Base-by-base conservation (phyloP, 92 coral and sea anemone species). In the Montipora capitata region DNA sequence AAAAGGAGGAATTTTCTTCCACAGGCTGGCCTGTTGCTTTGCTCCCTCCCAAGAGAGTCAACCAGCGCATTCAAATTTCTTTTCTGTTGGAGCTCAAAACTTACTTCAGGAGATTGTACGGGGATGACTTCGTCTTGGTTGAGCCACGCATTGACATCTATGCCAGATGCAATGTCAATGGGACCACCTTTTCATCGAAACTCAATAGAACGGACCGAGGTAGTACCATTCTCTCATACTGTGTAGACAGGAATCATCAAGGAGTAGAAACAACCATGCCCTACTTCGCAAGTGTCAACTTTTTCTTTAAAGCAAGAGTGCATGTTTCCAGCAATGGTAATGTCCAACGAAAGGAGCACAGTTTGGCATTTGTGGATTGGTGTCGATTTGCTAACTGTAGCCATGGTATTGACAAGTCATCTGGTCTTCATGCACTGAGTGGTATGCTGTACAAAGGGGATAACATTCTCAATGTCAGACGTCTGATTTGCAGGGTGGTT, bases 161-260 rank as follows among this genome's bases (percentile, higher is more conserved):
- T 84, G 89, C 89, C 15, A 81, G 86, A 52, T 78, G 93, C 69
- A 74, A 68, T 44, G 93, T 54, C 11, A 90, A 78, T 63, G 93
- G 78, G n/a, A 71, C 81, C 59, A 52, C 61, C 15, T 90, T 90
- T 74, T 83, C 86, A 1, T 90, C 86, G 3, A 78, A 83, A 43
- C 75, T 72, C 86, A 90, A 90, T 59, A 73, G 68, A 77, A 77
- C 89, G 16, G 86, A 84, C 81, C 65, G 64, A 56, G 85, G 89
- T 10, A 75, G 79, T 59, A 49, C 68, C 44, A 72, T 80, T 20
- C 76, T 80, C 9, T 75, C 77, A 15, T 83, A 82, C 74, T 89
- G 67, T 77, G 85, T 85, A 10, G 85, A 74, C 41, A 20, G 35
- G 42, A 85, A 89, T 72, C 17, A n/a, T 41, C 88, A 56, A 18